phyloP scores from a whole-genome alignment of 64 coral and sea anemone genomes.

The Actinia tenebrosa region DNA sequence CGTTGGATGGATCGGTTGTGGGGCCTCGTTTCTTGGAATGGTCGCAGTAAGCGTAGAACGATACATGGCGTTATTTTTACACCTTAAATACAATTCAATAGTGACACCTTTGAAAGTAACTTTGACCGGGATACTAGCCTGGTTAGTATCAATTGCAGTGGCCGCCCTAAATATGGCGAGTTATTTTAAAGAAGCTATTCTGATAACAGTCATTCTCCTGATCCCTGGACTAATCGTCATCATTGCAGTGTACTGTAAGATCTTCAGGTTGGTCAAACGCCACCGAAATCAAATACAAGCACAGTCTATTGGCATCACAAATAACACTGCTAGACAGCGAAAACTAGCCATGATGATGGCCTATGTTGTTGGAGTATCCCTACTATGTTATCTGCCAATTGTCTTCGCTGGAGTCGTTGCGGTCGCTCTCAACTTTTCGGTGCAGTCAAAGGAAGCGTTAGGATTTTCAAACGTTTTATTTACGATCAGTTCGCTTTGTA shows the following conservation, averaged over 20 bases:
- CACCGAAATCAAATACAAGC: constrained; percentile 10
- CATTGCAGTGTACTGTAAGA: background rate
- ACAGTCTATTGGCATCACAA: background rate
- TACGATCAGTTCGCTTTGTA: constrained; percentile 13
- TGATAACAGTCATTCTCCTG: background rate
- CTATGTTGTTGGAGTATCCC: background rate
- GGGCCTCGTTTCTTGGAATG: constrained; percentile 3
- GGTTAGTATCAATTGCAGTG: background rate
- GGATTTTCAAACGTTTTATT: constrained; percentile 9
- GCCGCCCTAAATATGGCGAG: background rate
- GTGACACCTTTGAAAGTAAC: background rate
- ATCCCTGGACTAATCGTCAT: background rate
- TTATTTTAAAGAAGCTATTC: background rate
- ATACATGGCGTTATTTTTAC: background rate
- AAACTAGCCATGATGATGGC: constrained; percentile 8
- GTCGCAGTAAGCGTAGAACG: background rate
- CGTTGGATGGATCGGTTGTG: background rate
- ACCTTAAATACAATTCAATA: background rate
- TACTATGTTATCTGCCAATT: constrained; percentile 6
- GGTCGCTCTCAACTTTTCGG: background rate
- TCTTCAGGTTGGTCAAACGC: background rate
- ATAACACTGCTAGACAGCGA: background rate
- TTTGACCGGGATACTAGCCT: background rate
- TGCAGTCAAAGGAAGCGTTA: background rate
- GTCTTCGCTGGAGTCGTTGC: background rate